Evolutionary conservation across 1,140 invertebrate genomes (phyloP).

Genomic region (Drosophila takahashii): DNA sequence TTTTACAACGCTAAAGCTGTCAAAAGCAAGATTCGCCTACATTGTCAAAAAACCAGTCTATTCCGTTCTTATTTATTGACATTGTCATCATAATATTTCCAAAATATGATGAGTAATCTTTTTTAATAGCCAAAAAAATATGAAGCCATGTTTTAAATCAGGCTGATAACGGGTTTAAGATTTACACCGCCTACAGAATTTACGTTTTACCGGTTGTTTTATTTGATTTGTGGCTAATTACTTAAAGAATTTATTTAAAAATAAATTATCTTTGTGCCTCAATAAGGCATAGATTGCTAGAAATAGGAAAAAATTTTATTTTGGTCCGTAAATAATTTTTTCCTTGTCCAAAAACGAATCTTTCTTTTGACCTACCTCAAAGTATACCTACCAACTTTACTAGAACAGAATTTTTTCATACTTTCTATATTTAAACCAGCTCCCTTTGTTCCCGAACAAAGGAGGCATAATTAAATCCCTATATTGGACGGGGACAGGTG

Average conservation of each 20-base stretch:
- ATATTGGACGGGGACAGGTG: conserved; percentile 30
- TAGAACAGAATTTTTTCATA: neutral
- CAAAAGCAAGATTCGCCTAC: neutral
- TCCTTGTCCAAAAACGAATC: too few species aligned
- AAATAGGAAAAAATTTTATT: too few species aligned
- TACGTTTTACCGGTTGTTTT: too few species aligned
- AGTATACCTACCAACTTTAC: too few species aligned
- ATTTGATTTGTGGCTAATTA: too few species aligned
- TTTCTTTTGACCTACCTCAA: conserved; percentile 12
- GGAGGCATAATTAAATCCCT: conserved; percentile 11
- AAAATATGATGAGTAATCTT: neutral
- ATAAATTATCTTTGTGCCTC: too few species aligned
- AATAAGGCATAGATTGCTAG: too few species aligned
- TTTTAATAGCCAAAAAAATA: neutral
- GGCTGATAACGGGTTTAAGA: neutral
- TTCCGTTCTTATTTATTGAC: neutral
- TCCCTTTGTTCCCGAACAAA: conserved; percentile 23
- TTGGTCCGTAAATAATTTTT: too few species aligned
- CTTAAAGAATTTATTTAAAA: too few species aligned
- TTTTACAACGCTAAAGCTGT: neutral
- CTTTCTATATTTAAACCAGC: conserved; percentile 5
- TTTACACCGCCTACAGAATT: neutral
- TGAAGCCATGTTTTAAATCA: neutral
- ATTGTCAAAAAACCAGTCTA: neutral
- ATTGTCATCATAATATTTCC: neutral